Conservation (phyloP, 30 jellyfish, hydroid and myxozoan genomes). For the Sanderia malayensis region DNA sequence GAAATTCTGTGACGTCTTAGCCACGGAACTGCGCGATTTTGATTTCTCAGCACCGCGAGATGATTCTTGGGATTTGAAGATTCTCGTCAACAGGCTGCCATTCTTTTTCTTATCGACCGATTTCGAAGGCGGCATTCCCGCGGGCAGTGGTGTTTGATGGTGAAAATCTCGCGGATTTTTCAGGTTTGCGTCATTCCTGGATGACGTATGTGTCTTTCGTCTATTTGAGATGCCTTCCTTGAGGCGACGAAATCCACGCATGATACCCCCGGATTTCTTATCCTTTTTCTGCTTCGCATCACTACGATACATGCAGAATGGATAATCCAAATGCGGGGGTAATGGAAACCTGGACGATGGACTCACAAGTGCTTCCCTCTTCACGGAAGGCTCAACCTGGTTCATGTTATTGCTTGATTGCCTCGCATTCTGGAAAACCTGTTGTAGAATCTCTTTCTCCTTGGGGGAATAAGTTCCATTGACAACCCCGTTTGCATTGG, state of each 20-base stretch:
- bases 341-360: slow-evolving; percentile 40
- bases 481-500: slow-evolving; percentile 48
- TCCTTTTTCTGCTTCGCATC: slow-evolving; percentile 32
- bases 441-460: slow-evolving; percentile 66
- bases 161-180: not conserved
- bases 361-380: not conserved
- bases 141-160: not conserved
- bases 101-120: slow-evolving; percentile 42
- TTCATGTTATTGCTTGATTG: slow-evolving; percentile 3
- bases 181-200: not conserved
- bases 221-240: slow-evolving; percentile 36
- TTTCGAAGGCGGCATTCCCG: slow-evolving; percentile 36
- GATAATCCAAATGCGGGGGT: slow-evolving; percentile 60
- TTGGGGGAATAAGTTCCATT: slow-evolving; percentile 68
- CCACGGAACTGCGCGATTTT: slow-evolving; percentile 7
- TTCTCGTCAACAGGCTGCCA: slow-evolving; percentile 27
- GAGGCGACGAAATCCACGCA: slow-evolving; percentile 41
- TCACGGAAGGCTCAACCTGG: not conserved
- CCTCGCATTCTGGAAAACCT: slow-evolving; percentile 50
- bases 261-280: slow-evolving; percentile 27
- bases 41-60: not conserved
- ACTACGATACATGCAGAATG: slow-evolving; percentile 43
- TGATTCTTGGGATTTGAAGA: slow-evolving; percentile 23
- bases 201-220: slow-evolving; percentile 7
- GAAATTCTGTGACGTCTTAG: slow-evolving; percentile 28